Conservation (phyloP, 2,888 invertebrate species). For the Hypomecis punctinalis region DNA sequence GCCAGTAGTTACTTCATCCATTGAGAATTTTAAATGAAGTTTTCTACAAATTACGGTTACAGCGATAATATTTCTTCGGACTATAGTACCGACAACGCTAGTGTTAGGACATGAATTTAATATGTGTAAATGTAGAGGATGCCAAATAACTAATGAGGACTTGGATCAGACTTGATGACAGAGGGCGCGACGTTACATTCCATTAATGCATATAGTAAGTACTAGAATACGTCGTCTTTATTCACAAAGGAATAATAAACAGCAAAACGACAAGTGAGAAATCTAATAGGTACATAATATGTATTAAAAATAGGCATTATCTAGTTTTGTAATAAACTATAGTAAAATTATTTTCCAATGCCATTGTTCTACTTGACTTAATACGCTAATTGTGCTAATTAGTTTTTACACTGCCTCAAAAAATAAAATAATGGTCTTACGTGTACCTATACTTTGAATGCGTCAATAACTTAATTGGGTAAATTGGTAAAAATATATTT, state of each 20-base stretch:
- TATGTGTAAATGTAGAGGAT: constrained; percentile 46
- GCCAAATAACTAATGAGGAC: constrained; percentile 45
- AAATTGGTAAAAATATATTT: too few species aligned
- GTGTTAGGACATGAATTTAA: constrained; percentile 56
- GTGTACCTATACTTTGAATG: too few species aligned
- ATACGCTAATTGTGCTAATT: too few species aligned
- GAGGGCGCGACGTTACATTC: constrained; percentile 21
- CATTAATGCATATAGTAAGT: constrained; percentile 7
- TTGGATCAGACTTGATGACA: constrained; percentile 51
- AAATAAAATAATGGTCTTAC: too few species aligned
- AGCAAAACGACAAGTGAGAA: too few species aligned
- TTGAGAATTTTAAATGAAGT: constrained; percentile 37
- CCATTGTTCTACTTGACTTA: too few species aligned
- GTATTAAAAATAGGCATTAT: too few species aligned
- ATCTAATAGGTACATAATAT: too few species aligned
- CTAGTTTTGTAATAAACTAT: too few species aligned
- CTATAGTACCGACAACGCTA: constrained; percentile 33
- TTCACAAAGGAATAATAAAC: constrained; percentile 7
- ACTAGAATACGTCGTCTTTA: constrained; percentile 3
- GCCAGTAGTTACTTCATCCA: constrained; percentile 6
- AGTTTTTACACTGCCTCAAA: too few species aligned
- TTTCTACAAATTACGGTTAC: constrained; percentile 26
- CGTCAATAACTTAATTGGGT: too few species aligned
- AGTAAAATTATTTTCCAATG: too few species aligned
- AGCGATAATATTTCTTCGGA: neutral